Evolutionary conservation across 1,140 invertebrate species (phyloP).

Genomic region (Cylas formicarius): DNA sequence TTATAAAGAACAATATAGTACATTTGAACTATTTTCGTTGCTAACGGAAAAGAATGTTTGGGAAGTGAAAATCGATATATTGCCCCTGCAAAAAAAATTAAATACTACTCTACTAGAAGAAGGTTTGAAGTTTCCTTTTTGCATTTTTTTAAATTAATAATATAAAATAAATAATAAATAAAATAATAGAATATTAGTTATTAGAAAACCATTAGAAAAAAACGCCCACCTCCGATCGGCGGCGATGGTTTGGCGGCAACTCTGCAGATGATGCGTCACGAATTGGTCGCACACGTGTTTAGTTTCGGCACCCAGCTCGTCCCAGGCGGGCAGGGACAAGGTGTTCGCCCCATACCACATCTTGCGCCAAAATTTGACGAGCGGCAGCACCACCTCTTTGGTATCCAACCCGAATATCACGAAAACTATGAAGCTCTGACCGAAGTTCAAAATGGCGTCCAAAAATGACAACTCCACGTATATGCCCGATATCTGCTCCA

Average conservation of each 20-base stretch:
- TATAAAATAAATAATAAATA: too few species aligned
- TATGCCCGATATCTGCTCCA: conserved; percentile 78
- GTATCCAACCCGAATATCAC: conserved; percentile 80
- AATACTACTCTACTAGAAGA: too few species aligned
- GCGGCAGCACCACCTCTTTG: conserved; percentile 60
- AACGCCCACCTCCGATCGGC: conserved; percentile 64
- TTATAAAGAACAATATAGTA: too few species aligned
- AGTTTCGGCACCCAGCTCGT: conserved; percentile 68
- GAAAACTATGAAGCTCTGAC: conserved; percentile 78
- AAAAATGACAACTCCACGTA: conserved; percentile 88
- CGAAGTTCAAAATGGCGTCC: conserved; percentile 81
- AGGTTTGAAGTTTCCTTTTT: too few species aligned
- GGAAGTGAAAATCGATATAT: too few species aligned
- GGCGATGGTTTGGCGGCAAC: conserved; percentile 73
- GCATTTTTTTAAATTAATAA: too few species aligned
- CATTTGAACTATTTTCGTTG: too few species aligned
- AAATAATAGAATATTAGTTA: too few species aligned
- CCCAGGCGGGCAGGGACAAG: conserved; percentile 61
- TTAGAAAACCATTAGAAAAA: too few species aligned
- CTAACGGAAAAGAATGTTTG: too few species aligned
- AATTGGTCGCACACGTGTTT: conserved; percentile 85
- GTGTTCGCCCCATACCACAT: conserved; percentile 64
- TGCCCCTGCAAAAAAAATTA: too few species aligned
- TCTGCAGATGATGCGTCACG: conserved; percentile 71
- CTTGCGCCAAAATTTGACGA: conserved; percentile 53